phyloP scores from a whole-genome alignment of 2,888 invertebrate species.

The Euphydryas editha region DNA sequence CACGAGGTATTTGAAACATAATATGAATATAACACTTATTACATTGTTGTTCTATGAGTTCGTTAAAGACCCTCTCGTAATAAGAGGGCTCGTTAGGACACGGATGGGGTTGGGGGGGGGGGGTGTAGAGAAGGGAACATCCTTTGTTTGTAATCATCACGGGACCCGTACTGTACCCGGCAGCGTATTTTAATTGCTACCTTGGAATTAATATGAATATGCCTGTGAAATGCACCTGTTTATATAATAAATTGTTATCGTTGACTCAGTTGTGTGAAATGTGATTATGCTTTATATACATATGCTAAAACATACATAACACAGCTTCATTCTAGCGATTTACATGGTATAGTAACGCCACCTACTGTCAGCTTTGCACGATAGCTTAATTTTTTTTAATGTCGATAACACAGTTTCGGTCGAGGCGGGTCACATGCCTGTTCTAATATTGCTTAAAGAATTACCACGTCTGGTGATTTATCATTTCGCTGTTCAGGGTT shows the following conservation, averaged over 20 bases:
- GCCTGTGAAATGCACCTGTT: neutral
- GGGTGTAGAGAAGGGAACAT: constrained; percentile 14
- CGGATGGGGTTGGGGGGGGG: neutral
- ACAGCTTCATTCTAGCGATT: too few relatives aligned
- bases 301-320: too few relatives aligned
- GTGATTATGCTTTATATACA: too few relatives aligned
- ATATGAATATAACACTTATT: constrained; percentile 25
- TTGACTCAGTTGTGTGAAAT: too few relatives aligned
- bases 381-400: too few relatives aligned
- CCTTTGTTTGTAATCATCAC: constrained; percentile 21
- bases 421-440: too few relatives aligned
- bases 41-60: constrained; percentile 22
- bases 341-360: too few relatives aligned
- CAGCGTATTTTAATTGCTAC: constrained; percentile 15
- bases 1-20: neutral
- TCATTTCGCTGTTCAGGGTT: too few relatives aligned
- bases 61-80: constrained; percentile 32
- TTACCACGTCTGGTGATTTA: too few relatives aligned
- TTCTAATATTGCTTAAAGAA: too few relatives aligned
- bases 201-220: constrained; percentile 13
- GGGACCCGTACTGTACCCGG: neutral
- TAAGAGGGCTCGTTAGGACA: constrained; percentile 35
- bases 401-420: too few relatives aligned
- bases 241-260: neutral
- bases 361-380: too few relatives aligned